phyloP scores from a whole-genome alignment of 23 tunicate genomes.

The Trididemnum clinides region DNA sequence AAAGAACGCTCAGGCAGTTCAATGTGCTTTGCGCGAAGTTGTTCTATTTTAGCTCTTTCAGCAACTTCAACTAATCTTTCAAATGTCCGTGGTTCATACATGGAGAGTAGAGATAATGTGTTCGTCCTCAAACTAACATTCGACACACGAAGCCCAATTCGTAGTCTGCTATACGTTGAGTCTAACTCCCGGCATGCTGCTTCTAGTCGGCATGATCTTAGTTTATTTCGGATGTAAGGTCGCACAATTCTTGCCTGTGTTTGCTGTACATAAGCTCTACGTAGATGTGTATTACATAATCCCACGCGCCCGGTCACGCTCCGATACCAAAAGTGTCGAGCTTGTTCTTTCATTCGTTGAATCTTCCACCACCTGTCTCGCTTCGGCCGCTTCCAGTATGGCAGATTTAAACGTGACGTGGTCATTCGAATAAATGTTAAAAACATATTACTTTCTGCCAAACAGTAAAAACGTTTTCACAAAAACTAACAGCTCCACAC shows the following conservation, averaged over 20 bases:
- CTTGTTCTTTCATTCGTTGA: slow-evolving; percentile 70
- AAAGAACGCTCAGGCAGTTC: slow-evolving; percentile 69
- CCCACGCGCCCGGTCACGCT: slow-evolving; percentile 42
- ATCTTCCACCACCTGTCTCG: slow-evolving; percentile 67
- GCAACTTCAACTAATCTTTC: slow-evolving; percentile 67
- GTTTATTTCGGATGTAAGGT: slow-evolving; percentile 34
- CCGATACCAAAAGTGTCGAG: slow-evolving; percentile 49
- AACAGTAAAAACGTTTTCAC: too few relatives aligned
- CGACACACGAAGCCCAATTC: slow-evolving; percentile 26
- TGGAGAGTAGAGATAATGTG: slow-evolving; percentile 57
- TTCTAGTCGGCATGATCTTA: slow-evolving; percentile 45
- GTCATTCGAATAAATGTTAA: not conserved
- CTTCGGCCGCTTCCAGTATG: slow-evolving; percentile 9
- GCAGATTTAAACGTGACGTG: too few relatives aligned
- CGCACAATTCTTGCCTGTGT: slow-evolving; percentile 15
- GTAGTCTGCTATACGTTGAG: not conserved
- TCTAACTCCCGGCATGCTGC: slow-evolving; percentile 79
- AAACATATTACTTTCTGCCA: slow-evolving; percentile 2
- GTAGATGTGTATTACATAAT: slow-evolving; percentile 3
- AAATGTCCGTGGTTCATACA: slow-evolving; percentile 91
- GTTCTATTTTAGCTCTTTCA: slow-evolving; percentile 72
- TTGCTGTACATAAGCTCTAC: slow-evolving; percentile 41
- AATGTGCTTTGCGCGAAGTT: slow-evolving; percentile 6
- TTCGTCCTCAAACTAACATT: slow-evolving; percentile 41
- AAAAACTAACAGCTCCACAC: too few relatives aligned